A percentile compares a stretch with the other conserved stretches of the same genome.
Evolutionary conservation across 2,113 vertebrate genomes (phyloP).

Genomic region (Microcebus ravelobensis): DNA sequence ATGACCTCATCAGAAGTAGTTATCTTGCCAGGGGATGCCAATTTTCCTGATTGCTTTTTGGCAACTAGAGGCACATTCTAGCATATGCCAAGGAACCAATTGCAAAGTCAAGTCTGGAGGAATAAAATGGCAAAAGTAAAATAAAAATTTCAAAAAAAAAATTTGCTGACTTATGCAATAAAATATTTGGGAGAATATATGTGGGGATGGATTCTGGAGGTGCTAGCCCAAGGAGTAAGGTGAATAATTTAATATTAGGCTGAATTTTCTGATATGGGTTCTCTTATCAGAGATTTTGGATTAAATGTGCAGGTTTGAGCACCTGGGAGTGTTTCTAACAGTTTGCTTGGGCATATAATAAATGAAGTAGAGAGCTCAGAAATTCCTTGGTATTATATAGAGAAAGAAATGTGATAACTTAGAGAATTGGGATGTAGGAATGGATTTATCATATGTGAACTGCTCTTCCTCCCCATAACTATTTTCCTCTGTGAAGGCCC

Average conservation of each 20-base stretch:
- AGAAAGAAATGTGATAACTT: not conserved
- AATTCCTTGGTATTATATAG: not conserved
- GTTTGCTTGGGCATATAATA: not conserved
- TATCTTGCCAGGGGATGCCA: not conserved
- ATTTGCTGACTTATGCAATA: slow-evolving; percentile 15
- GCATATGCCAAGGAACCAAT: not conserved
- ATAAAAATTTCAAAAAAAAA: not conserved
- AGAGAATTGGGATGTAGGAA: not conserved
- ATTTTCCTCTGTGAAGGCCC: not conserved
- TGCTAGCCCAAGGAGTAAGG: not conserved
- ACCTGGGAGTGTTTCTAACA: not conserved
- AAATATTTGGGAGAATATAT: not conserved
- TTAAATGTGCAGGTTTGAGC: slow-evolving; percentile 18
- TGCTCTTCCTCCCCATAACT: not conserved
- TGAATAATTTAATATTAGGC: not conserved
- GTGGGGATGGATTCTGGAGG: not conserved
- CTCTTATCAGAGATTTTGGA: not conserved
- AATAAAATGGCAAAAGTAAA: not conserved
- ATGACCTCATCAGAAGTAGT: not conserved
- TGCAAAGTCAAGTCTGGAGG: not conserved
- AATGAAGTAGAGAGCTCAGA: not conserved
- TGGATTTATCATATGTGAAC: not conserved
- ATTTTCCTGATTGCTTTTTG: not conserved
- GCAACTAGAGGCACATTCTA: not conserved
- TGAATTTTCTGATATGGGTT: not conserved